phyloP scores from a whole-genome alignment of 2,888 invertebrate species.

The Disparrhopalites patrizii region DNA sequence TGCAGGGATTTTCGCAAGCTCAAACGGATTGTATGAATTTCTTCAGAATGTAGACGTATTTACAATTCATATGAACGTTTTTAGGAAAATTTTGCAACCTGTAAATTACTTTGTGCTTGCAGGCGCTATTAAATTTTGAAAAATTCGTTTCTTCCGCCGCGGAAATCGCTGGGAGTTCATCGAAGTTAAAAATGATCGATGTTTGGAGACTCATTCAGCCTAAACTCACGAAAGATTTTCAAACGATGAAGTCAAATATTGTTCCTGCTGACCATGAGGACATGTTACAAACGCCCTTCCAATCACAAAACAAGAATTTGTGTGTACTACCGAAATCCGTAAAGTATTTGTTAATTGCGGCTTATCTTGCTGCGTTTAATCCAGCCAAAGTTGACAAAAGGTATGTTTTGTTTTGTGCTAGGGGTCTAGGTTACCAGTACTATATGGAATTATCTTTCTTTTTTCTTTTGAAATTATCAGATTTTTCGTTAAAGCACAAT shows the following conservation, averaged over 20 bases:
- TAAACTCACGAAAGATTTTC: constrained; percentile 36
- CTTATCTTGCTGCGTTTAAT: constrained; percentile 89
- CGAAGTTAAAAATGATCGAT: constrained; percentile 20
- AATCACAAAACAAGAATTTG: constrained; percentile 10
- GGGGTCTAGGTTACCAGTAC: background rate
- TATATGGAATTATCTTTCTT: background rate
- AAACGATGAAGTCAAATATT: constrained; percentile 35
- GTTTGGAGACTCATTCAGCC: constrained; percentile 41
- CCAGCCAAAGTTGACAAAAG: constrained; percentile 81
- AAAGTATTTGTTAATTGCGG: constrained; percentile 82
- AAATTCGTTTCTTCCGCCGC: constrained; percentile 4
- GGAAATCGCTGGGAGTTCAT: background rate
- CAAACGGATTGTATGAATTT: constrained; percentile 65
- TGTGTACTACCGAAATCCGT: constrained; percentile 72
- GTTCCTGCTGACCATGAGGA: constrained; percentile 19
- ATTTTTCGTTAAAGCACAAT: constrained; percentile 17
- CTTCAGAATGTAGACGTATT: background rate
- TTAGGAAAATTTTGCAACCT: background rate
- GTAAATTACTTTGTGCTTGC: constrained; percentile 38
- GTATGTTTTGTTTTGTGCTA: constrained; percentile 57
- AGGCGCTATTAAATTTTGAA: constrained; percentile 23
- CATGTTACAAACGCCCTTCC: no score
- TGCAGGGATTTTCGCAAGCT: constrained; percentile 83
- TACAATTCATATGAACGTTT: background rate
- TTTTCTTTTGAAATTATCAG: background rate